Evolutionary conservation across 2,797 vertebrate species (phyloP).

Genomic region (Tragelaphus oryx): DNA sequence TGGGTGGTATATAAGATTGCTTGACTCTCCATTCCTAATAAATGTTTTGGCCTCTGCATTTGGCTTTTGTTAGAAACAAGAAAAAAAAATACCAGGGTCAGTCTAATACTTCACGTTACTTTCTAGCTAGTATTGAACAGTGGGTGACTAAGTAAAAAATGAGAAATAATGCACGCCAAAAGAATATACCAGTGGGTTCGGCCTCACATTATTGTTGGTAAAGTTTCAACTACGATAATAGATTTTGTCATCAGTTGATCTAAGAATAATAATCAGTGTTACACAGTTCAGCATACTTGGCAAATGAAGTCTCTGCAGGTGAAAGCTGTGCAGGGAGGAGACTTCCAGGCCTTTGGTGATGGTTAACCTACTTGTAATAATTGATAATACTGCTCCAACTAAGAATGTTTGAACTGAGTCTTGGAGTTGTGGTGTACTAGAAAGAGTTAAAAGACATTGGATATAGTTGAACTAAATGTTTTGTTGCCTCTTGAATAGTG

Average conservation of each 20-base stretch:
- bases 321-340: background rate
- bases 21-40: background rate
- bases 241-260: background rate
- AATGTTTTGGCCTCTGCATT: background rate
- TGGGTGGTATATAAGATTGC: background rate
- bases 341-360: slow-evolving; percentile 25
- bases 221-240: slow-evolving; percentile 19
- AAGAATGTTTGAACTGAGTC: background rate
- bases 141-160: background rate
- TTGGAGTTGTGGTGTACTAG: background rate
- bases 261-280: slow-evolving; percentile 48
- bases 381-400: background rate
- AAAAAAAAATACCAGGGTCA: background rate
- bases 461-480: background rate
- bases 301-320: slow-evolving; percentile 21
- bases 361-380: background rate
- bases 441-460: background rate
- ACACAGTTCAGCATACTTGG: background rate
- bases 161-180: background rate
- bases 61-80: slow-evolving; percentile 30
- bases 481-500: background rate
- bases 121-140: background rate
- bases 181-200: background rate
- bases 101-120: slow-evolving; percentile 2
- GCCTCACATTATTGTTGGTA: background rate